Base-by-base conservation (phyloP, 2,888 invertebrate species). In the Myathropa florea region DNA sequence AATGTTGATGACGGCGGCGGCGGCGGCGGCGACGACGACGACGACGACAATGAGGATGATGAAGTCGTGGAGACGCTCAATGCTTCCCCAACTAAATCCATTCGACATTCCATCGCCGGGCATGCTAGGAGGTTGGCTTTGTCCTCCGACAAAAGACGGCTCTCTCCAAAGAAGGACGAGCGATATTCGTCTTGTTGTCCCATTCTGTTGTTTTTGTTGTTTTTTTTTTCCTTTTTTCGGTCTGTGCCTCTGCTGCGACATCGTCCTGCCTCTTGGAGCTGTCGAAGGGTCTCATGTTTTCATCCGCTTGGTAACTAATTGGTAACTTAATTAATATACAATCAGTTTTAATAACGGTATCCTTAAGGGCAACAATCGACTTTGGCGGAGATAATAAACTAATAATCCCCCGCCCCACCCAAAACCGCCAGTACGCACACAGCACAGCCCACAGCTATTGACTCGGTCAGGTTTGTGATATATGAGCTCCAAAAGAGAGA, bases 241-340 rank as follows among this genome's bases (percentile, higher is more conserved):
- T 63, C 57, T 23, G 10, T 2, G 18, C 23, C 28, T 12, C 1
- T 0, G 28, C 21, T 14, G 33, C n/a, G 18, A 18, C 28, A 4
- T 33, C 63, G 6, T 18, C 77, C 55, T 12, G 9, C 30, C 39
- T 59, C 23, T 21, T 6, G 14, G 30, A 46, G 30, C 63, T 26
- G 9, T 67, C 3, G 67, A 30, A 18, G 26, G 55, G 55, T 33
- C 64, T 79, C 71, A 59, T 70, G 59, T 82, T 60, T 63, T 79
- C 83, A 83, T 83, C 78, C 73, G 63, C 61, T 68, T 28, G 68
- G 64, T 73, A 77, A 82, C 79, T 86, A 79, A 86, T 86, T 86
- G 78, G 86, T 71, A 76, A 86, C 83, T 83, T 86, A 86, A 86
- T 86, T 86, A 86, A 75, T 81, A 81, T 75, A 81, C 81, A 81